A percentile compares a stretch with the other conserved stretches of the same genome.
Evolutionary conservation across 2,888 invertebrate genomes (phyloP).

Genomic region (Podabrus alpinus): DNA sequence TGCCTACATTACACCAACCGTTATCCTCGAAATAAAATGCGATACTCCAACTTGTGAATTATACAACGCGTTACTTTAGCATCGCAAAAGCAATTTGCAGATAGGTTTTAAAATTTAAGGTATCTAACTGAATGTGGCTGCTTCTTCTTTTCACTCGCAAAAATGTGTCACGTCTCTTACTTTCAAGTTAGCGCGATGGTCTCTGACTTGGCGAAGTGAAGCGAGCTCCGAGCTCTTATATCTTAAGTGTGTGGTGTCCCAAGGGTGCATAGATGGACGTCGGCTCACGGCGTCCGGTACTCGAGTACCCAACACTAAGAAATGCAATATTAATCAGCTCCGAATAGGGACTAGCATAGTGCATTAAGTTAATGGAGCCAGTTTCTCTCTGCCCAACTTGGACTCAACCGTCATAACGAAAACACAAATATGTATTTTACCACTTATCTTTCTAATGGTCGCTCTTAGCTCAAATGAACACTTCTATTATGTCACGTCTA

Average conservation of each 20-base stretch:
- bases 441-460: constrained; percentile 31
- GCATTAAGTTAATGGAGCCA: constrained; percentile 57
- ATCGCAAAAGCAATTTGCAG: constrained; percentile 46
- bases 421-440: constrained; percentile 32
- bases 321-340: constrained; percentile 68
- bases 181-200: constrained; percentile 38
- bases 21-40: constrained; percentile 38
- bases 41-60: constrained; percentile 41
- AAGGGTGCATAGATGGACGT: constrained; percentile 48
- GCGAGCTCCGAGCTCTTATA: constrained; percentile 33
- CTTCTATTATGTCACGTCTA: constrained; percentile 23
- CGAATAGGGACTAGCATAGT: constrained; percentile 54
- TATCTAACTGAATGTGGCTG: constrained; percentile 40
- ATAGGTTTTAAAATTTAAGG: constrained; percentile 52
- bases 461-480: constrained; percentile 21
- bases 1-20: constrained; percentile 34
- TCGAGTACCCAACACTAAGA: constrained; percentile 55
- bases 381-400: constrained; percentile 37
- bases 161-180: constrained; percentile 49
- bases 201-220: constrained; percentile 36
- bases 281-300: constrained; percentile 45
- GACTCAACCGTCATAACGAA: constrained; percentile 32
- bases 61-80: constrained; percentile 39
- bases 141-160: constrained; percentile 38
- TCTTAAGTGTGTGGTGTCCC: constrained; percentile 44